These are phyloP conservation scores for Eulacestoma nigropectus DNA, from an alignment of 2,113 vertebrate species.

Conservation along the genomic window DNA sequence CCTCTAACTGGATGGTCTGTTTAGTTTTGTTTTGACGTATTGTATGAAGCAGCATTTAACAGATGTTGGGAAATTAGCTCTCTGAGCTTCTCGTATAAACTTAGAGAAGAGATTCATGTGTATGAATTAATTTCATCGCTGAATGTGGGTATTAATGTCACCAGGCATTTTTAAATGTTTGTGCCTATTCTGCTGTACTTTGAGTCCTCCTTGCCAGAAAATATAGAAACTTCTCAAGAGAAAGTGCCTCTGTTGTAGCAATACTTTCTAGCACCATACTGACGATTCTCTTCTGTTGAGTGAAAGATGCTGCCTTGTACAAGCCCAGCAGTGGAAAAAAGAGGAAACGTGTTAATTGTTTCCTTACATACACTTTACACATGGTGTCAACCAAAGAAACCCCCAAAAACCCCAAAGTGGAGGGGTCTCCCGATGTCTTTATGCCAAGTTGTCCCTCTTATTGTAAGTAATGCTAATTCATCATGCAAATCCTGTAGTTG, in stretches of 20 bases:
- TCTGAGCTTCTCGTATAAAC: not conserved
- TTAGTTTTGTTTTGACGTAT: slow-evolving; percentile 45
- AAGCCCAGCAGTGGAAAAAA: not conserved
- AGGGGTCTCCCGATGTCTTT: not conserved
- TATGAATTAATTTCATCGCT: not conserved
- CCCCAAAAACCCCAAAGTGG: fast-evolving
- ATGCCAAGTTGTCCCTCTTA: not conserved
- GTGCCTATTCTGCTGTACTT: not conserved
- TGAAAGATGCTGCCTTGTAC: not conserved
- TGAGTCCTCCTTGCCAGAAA: not conserved
- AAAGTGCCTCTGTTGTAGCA: not conserved
- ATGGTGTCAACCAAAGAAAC: not conserved
- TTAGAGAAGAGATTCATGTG: not conserved
- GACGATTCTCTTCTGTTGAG: not conserved
- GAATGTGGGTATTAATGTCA: not conserved
- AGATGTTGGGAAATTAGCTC: slow-evolving; percentile 34
- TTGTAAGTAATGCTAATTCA: not conserved
- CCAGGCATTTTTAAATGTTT: not conserved
- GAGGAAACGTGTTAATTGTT: not conserved
- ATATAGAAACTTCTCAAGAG: not conserved
- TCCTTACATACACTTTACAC: not conserved
- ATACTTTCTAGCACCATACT: not conserved
- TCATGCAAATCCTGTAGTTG: not conserved
- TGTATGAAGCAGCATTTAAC: not conserved
- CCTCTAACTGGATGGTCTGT: slow-evolving; percentile 34